Base-by-base conservation (phyloP, 2,888 invertebrate species). In the Carabus problematicus region DNA sequence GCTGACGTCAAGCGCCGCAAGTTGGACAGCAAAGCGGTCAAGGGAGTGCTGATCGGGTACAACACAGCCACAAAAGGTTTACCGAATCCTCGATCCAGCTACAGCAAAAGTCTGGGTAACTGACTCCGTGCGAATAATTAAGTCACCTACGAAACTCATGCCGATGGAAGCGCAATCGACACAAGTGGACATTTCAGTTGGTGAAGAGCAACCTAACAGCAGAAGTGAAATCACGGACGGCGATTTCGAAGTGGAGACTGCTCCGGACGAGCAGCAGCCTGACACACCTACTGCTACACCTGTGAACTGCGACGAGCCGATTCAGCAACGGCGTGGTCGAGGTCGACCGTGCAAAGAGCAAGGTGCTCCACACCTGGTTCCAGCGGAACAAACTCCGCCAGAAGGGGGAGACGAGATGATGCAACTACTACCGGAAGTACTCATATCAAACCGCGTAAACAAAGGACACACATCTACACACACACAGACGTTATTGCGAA, bases 141-240 rank as follows among this genome's bases (percentile, higher is more conserved):
- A 59, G 41, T 12, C 59, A 39, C 12, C 39, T 2, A 40, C 41
- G 41, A 9, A n/a, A 11, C 47, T 47, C 11, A 47, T 47, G 47
- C 47, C 47, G 1, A 47, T 77, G 61, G 47, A 70, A 16, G 52
- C 54, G 43, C 52, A 47, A 56, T 45, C 43, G 47, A 54, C 40
- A 56, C 61, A 19, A 4, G 47, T 63, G 16, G 56, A 54, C 63
- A 64, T 54, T 66, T 69, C 52, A n/a, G 11, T 43, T 4, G 16
- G 0, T 41, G 19, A 56, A 18, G 42, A 64, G n/a, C 1, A 18
- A n/a, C 4, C 6, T 42, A 42, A 9, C 42, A 42, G 9, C 42
- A 42, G 42, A 42, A 42, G 42, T 8, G 9, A 42, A 47, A 47
- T 1, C 1, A 14, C 47, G n/a, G 47, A 47, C 42, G 42, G 9